phyloP scores from a whole-genome alignment of 2,113 vertebrate genomes.

The Python bivittatus region DNA sequence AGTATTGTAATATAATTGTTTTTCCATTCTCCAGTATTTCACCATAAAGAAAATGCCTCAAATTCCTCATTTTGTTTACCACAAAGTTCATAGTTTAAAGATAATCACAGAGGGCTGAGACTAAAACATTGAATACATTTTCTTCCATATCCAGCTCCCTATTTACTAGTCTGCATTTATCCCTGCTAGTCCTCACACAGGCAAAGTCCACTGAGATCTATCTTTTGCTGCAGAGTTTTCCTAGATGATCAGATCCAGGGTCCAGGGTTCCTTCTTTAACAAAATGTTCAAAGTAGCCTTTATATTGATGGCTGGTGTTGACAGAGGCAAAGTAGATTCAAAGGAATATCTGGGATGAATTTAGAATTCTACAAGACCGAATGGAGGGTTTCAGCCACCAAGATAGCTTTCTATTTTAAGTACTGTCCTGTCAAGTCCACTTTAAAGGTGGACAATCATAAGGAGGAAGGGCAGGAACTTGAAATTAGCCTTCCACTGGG shows the following conservation, averaged over 20 bases:
- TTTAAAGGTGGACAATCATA: background rate
- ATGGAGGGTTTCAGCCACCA: too few relatives aligned
- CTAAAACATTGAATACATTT: background rate
- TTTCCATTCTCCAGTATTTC: conserved; percentile 2
- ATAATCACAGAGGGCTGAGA: background rate
- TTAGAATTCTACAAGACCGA: background rate
- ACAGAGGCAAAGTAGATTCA: background rate
- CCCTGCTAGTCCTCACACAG: background rate
- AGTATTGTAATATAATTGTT: background rate
- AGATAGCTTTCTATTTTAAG: background rate
- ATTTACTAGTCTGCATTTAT: background rate
- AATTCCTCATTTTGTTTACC: background rate
- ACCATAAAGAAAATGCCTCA: background rate
- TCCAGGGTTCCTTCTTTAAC: background rate
- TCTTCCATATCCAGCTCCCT: background rate
- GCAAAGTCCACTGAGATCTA: background rate
- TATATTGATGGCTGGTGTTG: background rate
- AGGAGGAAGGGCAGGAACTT: background rate
- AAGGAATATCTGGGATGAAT: background rate
- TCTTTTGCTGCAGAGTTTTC: background rate
- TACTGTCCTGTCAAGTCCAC: background rate
- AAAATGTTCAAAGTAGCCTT: background rate
- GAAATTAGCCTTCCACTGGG: background rate
- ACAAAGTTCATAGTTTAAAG: background rate
- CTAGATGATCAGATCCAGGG: too few relatives aligned